Evolutionary conservation across 2,113 vertebrate species (phyloP).

Genomic region (Mystacornis crossleyi): DNA sequence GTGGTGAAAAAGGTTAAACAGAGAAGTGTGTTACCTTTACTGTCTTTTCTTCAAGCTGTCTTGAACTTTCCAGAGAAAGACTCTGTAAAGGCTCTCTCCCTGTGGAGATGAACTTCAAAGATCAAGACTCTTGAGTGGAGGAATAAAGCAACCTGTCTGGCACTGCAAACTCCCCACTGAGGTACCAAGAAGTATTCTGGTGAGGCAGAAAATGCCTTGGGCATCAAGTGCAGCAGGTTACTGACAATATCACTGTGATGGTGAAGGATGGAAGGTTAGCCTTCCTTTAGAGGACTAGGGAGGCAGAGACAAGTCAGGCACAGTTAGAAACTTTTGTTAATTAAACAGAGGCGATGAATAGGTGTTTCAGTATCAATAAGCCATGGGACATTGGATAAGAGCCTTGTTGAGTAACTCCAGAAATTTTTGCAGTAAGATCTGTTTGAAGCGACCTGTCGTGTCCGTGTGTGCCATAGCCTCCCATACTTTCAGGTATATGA

Average conservation of each 20-base stretch:
- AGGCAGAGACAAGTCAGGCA: neutral
- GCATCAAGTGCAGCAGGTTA: neutral
- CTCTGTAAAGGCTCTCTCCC: neutral
- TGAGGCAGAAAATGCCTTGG: neutral
- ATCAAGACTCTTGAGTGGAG: neutral
- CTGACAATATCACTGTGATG: neutral
- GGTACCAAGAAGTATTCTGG: neutral
- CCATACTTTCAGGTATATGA: neutral
- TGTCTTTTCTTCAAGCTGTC: neutral
- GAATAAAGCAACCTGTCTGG: neutral
- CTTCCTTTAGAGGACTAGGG: neutral
- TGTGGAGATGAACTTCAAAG: neutral
- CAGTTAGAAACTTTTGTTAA: neutral
- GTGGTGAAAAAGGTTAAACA: neutral
- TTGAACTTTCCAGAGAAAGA: neutral
- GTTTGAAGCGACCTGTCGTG: neutral
- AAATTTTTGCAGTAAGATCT: neutral
- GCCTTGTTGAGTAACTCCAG: neutral
- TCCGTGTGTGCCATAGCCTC: neutral
- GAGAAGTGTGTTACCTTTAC: neutral
- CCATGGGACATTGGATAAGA: neutral
- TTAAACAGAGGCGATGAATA: neutral
- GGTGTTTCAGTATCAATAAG: neutral
- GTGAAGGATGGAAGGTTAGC: neutral
- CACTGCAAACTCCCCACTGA: neutral